These are phyloP conservation scores for Thaleichthys pacificus DNA, from an alignment of 2,797 vertebrate genomes.

Conservation along the genomic window DNA sequence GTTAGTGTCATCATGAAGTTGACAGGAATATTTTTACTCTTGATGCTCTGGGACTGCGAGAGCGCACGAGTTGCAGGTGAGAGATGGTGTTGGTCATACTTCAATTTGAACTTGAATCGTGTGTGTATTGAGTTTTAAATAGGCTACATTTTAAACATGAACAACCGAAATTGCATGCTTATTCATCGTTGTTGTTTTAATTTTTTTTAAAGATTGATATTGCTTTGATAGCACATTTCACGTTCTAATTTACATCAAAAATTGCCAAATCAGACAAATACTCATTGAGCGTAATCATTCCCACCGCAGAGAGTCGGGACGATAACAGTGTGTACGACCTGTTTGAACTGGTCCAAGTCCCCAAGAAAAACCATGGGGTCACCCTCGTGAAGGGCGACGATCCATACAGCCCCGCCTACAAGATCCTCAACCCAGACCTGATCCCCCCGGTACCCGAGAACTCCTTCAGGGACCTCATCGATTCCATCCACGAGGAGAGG, in stretches of 20 bases:
- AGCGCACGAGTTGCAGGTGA: constrained; percentile 86
- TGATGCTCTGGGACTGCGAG: constrained; percentile 76
- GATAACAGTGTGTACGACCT: constrained; percentile 88
- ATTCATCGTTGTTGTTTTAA: not conserved
- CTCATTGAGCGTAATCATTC: constrained; percentile 37
- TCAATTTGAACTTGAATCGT: constrained; percentile 1
- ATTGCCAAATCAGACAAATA: constrained; percentile 30
- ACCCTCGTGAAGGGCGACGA: constrained; percentile 91
- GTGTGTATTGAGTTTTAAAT: not conserved
- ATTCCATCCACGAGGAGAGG: constrained; percentile 79
- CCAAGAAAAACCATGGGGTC: constrained; percentile 86
- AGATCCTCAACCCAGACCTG: constrained; percentile 90
- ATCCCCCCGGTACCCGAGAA: constrained; percentile 84
- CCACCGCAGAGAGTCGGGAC: constrained; percentile 73
- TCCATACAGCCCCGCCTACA: constrained; percentile 84
- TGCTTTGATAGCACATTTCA: not conserved
- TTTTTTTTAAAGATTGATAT: not conserved
- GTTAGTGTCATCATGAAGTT: constrained; percentile 77
- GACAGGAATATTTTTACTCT: constrained; percentile 76
- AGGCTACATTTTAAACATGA: not conserved
- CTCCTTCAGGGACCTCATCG: constrained; percentile 80
- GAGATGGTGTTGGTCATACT: constrained; percentile 22
- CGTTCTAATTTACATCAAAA: not conserved
- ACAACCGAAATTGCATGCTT: too few relatives aligned
- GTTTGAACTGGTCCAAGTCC: constrained; percentile 87